Evolutionary conservation across 2,888 invertebrate species (phyloP), one percentile per base, ranked within the genome.

Genomic region (Chloromyia formosa): DNA sequence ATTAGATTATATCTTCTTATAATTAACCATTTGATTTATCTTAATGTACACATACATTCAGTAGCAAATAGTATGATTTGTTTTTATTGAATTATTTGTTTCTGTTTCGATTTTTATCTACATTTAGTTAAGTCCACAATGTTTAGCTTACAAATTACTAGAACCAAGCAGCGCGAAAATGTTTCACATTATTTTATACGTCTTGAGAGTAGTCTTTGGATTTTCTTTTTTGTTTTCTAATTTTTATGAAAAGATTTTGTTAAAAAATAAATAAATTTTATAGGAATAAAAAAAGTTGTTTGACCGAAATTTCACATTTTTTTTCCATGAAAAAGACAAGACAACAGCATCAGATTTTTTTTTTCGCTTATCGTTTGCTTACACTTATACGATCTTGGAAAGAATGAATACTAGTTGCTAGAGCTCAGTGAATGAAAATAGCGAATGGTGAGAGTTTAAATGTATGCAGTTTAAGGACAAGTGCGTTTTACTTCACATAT

Each of bases 241-340:
- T 35, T 35, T 35, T 35, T 35, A 35, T 35, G 7, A 7, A 35
- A 35, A 2, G 27, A 35, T 35, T 35, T 35, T 7, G 7, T 35
- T 35, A 35, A 35, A 7, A 35, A 35, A 35, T 2, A 35, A 35
- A n/a, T n/a, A 23, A 54, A 69, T 54, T 69, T 56, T 56, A n/a
- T n/a, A n/a, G n/a, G n/a, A n/a, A n/a, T n/a, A n/a, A n/a, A n/a
- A n/a, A n/a, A n/a, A n/a, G n/a, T n/a, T 35, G 27, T 35, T 35
- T 35, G 27, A 35, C 7, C 27, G 7, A 35, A 7, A 35, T 4
- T 35, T 61, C n/a, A 61, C 12, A 18, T 66, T 16, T 4, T 53
- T 69, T n/a, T 69, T 69, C 35, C 54, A 27, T 58, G 71, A 58
- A 71, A 71, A 71, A 71, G 71, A 71, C 71, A 71, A 71, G 71